phyloP scores from a whole-genome alignment of 2,113 vertebrate genomes.

The Oncorhynchus clarkii region DNA sequence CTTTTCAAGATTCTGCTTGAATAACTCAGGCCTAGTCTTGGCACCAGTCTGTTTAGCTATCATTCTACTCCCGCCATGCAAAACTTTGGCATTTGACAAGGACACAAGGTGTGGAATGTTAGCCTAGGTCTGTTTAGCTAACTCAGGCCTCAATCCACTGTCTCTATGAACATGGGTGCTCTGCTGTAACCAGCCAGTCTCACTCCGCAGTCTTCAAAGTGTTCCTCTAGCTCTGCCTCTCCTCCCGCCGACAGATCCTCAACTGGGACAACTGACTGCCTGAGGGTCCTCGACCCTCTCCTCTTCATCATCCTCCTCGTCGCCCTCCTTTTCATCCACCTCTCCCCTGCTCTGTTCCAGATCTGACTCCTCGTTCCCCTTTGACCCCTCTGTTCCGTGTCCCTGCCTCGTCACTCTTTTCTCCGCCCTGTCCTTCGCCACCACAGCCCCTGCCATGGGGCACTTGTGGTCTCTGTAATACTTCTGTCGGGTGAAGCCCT shows the following conservation, averaged over 20 bases:
- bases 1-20: too few relatives aligned
- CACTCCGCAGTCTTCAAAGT: slow-evolving; percentile 25
- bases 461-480: slow-evolving; percentile 94
- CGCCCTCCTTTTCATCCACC: slow-evolving; percentile 29
- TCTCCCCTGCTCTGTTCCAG: slow-evolving; percentile 26
- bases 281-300: slow-evolving; percentile 46
- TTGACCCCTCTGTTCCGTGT: background rate
- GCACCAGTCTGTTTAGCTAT: too few relatives aligned
- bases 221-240: slow-evolving; percentile 18
- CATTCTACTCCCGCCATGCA: too few relatives aligned
- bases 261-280: slow-evolving; percentile 25
- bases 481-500: slow-evolving; percentile 92
- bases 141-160: too few relatives aligned
- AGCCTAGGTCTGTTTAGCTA: too few relatives aligned
- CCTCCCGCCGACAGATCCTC: slow-evolving; percentile 32
- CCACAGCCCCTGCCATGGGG: slow-evolving; percentile 72
- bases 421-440: slow-evolving; percentile 62
- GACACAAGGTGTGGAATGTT: too few relatives aligned
- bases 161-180: too few relatives aligned
- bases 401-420: slow-evolving; percentile 34
- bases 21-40: too few relatives aligned
- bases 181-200: too few relatives aligned
- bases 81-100: too few relatives aligned
- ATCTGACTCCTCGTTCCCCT: slow-evolving; percentile 6
- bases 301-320: slow-evolving; percentile 21